These are phyloP conservation scores for Frieseomelitta varia DNA, from an alignment of 1,140 invertebrate species.

Conservation along the genomic window DNA sequence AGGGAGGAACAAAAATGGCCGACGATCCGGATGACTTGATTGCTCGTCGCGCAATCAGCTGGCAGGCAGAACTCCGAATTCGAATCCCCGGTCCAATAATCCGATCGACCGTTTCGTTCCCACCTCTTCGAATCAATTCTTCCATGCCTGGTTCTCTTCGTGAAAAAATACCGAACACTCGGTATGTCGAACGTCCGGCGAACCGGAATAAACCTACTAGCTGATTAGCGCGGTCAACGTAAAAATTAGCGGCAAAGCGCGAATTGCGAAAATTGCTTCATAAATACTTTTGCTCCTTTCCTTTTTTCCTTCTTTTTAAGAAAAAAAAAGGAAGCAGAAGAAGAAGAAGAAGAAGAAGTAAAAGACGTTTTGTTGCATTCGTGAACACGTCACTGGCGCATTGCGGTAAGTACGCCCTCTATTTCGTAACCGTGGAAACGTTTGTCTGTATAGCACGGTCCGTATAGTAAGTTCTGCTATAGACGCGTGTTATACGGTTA, in stretches of 20 bases:
- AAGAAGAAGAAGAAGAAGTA: background rate
- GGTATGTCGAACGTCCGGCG: background rate
- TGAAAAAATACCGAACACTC: background rate
- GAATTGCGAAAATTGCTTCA: background rate
- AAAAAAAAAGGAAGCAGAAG: background rate
- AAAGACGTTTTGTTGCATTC: constrained; percentile 37
- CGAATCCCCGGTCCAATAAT: background rate
- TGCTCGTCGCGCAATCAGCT: constrained; percentile 4
- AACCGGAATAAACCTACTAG: background rate
- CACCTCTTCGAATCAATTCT: background rate
- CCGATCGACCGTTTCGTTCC: background rate
- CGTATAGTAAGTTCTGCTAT: background rate
- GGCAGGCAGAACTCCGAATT: background rate
- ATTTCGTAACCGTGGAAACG: constrained; percentile 64
- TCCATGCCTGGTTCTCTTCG: background rate
- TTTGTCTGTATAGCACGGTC: constrained; percentile 29
- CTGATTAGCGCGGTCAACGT: background rate
- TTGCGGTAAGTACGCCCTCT: constrained; percentile 69
- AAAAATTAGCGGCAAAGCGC: background rate
- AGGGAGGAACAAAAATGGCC: background rate
- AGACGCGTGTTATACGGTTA: constrained; percentile 1
- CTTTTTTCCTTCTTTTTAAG: background rate
- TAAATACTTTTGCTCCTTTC: background rate
- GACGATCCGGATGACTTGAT: background rate
- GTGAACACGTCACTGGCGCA: constrained; percentile 68